phyloP scores from a whole-genome alignment of 2,797 vertebrate species.

The Manis javanica region DNA sequence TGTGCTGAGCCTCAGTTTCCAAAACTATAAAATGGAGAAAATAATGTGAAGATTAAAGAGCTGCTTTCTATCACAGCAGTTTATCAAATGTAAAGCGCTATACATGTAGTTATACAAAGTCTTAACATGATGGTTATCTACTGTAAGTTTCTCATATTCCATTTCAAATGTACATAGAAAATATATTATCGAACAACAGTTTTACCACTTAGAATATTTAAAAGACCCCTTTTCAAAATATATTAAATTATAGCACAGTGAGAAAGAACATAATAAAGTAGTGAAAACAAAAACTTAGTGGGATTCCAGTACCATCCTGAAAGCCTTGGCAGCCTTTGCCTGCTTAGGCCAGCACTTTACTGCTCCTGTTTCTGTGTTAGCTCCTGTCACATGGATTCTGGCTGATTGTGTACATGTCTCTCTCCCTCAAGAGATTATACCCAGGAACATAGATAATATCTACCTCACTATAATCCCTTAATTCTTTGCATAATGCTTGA shows the following conservation, averaged over 20 bases:
- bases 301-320: not conserved
- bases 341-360: not conserved
- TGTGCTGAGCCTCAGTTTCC: not conserved
- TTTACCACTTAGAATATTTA: not conserved
- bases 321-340: not conserved
- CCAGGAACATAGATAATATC: not conserved
- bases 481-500: not conserved
- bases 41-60: not conserved
- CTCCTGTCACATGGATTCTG: not conserved
- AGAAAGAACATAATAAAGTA: constrained; percentile 27
- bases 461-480: not conserved
- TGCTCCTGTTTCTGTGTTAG: not conserved
- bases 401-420: not conserved
- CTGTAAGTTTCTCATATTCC: not conserved
- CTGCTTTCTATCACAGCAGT: not conserved
- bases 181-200: not conserved
- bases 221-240: not conserved
- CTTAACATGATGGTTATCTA: not conserved
- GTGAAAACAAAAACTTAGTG: not conserved
- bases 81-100: not conserved
- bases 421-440: not conserved
- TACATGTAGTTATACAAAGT: not conserved
- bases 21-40: constrained; percentile 1
- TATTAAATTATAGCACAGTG: not conserved
- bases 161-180: constrained; percentile 18